Percentiles rank a stretch among this genome's conserved stretches.
Evolutionary conservation across 2,888 invertebrate genomes (phyloP).

Genomic region (Exephanes ischioxanthus): DNA sequence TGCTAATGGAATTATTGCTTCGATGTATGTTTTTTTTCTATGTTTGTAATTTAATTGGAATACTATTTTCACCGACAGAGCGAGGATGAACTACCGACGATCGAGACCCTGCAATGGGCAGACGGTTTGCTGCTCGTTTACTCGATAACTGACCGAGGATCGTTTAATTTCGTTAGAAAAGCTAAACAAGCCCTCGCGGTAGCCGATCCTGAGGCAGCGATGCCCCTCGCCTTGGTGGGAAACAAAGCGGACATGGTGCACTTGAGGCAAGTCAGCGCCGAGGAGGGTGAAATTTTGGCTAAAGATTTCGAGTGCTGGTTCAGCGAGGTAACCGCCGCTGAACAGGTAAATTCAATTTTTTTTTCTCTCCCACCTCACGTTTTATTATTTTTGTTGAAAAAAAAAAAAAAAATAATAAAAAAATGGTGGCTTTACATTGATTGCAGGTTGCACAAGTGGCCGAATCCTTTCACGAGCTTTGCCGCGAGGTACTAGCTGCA

Average conservation of each 20-base stretch:
- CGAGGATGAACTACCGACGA: constrained; percentile 90
- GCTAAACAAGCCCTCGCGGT: constrained; percentile 88
- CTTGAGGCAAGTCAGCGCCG: constrained; percentile 93
- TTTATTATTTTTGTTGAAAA: neutral
- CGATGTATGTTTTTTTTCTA: neutral
- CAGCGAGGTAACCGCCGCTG: constrained; percentile 95
- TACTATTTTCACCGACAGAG: constrained; percentile 85
- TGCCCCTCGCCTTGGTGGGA: constrained; percentile 94
- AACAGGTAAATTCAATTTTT: constrained; percentile 87
- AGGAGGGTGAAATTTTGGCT: constrained; percentile 95
- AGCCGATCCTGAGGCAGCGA: constrained; percentile 88
- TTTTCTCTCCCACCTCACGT: neutral
- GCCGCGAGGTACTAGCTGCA: constrained; percentile 92
- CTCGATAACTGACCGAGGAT: constrained; percentile 94
- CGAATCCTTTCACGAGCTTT: constrained; percentile 94
- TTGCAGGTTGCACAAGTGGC: constrained; percentile 90
- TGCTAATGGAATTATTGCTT: neutral
- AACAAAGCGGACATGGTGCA: constrained; percentile 97
- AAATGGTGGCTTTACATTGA: constrained; percentile 21
- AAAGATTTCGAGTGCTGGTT: constrained; percentile 96
- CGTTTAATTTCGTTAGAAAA: constrained; percentile 93
- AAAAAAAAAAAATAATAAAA: neutral
- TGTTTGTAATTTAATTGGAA: neutral
- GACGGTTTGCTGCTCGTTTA: constrained; percentile 95
- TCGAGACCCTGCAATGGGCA: constrained; percentile 94